These are phyloP conservation scores for Drosophila ambigua DNA, from an alignment of 1,140 invertebrate species.

Conservation along the genomic window DNA sequence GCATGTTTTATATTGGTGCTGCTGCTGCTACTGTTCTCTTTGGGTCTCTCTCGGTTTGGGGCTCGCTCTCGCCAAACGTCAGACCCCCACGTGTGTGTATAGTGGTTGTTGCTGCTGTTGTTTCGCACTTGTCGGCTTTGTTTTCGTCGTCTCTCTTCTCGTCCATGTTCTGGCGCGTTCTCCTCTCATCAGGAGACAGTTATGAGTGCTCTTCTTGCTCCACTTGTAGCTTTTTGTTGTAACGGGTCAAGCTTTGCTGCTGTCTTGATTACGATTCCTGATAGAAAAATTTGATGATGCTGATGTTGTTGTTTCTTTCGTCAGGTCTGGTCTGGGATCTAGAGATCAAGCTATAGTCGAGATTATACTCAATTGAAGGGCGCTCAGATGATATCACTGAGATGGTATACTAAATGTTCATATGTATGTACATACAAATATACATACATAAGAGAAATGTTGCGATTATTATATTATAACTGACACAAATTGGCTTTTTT, in stretches of 20 bases:
- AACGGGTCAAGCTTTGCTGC: constrained; percentile 45
- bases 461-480: constrained; percentile 20
- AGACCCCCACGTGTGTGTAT: constrained; percentile 72
- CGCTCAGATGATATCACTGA: constrained; percentile 36
- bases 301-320: constrained; percentile 25
- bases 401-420: not conserved
- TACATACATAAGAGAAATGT: constrained; percentile 1
- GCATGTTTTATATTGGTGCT: constrained; percentile 44
- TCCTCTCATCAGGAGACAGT: constrained; percentile 53
- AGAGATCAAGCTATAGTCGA: constrained; percentile 40
- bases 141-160: constrained; percentile 26
- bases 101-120: constrained; percentile 53
- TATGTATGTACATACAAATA: not conserved
- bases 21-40: constrained; percentile 16
- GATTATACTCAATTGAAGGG: constrained; percentile 43
- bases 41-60: constrained; percentile 5
- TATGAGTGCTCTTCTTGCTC: constrained; percentile 42
- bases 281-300: constrained; percentile 35
- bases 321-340: constrained; percentile 13
- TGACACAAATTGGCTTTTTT: constrained; percentile 20
- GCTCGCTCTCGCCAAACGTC: constrained; percentile 8
- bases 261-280: constrained; percentile 58
- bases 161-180: constrained; percentile 41
- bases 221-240: constrained; percentile 49
- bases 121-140: constrained; percentile 67